Evolutionary conservation across 2,797 vertebrate genomes (phyloP), one percentile per base, ranked within the genome.

Genomic region (Sylvia borin): DNA sequence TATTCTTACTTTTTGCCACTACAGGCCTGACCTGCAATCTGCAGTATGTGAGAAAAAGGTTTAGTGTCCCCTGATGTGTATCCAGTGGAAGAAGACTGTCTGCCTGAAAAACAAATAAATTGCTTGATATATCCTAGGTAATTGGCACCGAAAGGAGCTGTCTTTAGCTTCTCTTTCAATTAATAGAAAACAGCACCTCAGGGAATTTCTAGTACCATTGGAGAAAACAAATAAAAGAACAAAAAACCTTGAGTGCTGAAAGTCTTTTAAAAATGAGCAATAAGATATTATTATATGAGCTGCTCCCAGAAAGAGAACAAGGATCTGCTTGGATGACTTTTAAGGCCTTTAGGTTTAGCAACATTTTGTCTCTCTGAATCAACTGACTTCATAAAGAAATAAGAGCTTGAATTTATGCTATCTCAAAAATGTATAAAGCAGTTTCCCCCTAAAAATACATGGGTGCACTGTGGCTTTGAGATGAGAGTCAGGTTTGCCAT

Each of bases 161-260:
- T 50, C 81, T 89, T 92, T 87, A 79, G 38, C 82, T 92, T 77
- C 87, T 85, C 60, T 92, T 87, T 82, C 89, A 96, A 93, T 95
- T 96, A 94, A 87, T 20, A 79, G 67, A 34, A 89, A 85, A 67
- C 11, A 71, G 3, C 53, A 91, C 53, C 75, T 80, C 68, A 16
- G 81, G 78, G 89, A 90, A 83, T 88, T 88, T 71, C 60, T 74
- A 51, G 45, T 42, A 79, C 42, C 26, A 50, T 2, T 66, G 65
- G 5, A 85, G 18, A 45, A 78, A 83, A 47, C 11, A 58, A 80
- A 81, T 9, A 57, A 76, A 65, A 7, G 50, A 51, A 26, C 6
- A 54, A 75, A 68, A 55, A 64, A 22, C 10, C 6, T 11, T 12
- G 19, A 58, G 25, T 11, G 29, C 16, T 24, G 60, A 34, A 88